phyloP scores from a whole-genome alignment of 2,797 vertebrate genomes.

The Pseudopleuronectes americanus region DNA sequence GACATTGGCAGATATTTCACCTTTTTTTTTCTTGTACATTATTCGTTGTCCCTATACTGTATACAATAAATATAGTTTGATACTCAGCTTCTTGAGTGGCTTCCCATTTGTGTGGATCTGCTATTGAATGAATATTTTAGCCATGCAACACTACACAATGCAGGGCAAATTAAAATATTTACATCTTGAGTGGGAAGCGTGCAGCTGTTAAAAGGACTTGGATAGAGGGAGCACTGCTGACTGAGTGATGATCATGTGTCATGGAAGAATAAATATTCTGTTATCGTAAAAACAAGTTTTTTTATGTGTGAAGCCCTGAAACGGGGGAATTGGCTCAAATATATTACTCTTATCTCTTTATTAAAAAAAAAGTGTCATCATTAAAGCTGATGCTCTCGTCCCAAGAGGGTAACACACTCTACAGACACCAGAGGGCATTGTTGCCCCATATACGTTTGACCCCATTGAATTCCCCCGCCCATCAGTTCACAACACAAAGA shows the following conservation, averaged over 20 bases:
- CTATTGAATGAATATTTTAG: slow-evolving; percentile 1
- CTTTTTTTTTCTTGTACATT: slow-evolving; percentile 77
- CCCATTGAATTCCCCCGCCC: not conserved
- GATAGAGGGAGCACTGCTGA: not conserved
- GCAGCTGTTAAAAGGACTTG: not conserved
- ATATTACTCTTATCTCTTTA: too few relatives aligned
- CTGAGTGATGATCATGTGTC: not conserved
- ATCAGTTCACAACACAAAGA: slow-evolving; percentile 46
- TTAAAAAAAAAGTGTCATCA: not conserved
- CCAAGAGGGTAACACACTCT: not conserved
- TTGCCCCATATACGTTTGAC: slow-evolving; percentile 12
- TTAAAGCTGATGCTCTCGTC: not conserved
- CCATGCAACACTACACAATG: not conserved
- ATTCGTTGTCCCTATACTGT: slow-evolving; percentile 84
- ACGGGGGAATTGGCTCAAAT: too few relatives aligned
- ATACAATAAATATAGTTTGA: slow-evolving; percentile 89
- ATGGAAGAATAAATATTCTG: not conserved
- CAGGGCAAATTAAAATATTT: slow-evolving; percentile 7
- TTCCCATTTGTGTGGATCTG: slow-evolving; percentile 8
- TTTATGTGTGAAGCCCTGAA: not conserved
- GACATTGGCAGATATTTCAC: slow-evolving; percentile 32
- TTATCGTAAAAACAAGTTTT: not conserved
- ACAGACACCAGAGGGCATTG: slow-evolving; percentile 68
- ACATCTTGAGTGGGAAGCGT: not conserved
- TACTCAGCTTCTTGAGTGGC: slow-evolving; percentile 69